Evolutionary conservation across 2,113 vertebrate genomes (phyloP).

Genomic region (Cranoglanis bouderius): DNA sequence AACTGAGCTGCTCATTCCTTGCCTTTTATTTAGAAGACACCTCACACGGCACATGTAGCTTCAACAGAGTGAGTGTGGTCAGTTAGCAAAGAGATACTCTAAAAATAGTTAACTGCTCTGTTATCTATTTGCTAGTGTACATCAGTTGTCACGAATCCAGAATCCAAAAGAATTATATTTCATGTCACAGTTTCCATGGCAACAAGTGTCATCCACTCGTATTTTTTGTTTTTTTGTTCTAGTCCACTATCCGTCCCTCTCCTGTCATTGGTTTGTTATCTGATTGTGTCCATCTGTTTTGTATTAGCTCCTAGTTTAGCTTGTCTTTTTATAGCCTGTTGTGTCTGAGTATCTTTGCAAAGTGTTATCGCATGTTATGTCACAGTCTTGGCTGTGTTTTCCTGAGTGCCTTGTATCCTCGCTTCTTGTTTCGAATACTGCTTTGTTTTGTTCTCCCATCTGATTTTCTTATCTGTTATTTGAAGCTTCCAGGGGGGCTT

Average conservation of each 20-base stretch:
- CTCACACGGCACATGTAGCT: no score
- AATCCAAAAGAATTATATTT: neutral
- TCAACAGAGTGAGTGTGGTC: neutral
- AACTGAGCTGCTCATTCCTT: neutral
- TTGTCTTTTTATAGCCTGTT: neutral
- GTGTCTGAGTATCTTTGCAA: neutral
- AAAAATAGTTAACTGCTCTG: neutral
- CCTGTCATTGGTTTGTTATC: neutral
- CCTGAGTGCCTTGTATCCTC: neutral
- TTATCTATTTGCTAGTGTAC: neutral
- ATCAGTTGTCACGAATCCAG: neutral
- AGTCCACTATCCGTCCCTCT: neutral
- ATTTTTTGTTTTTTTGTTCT: neutral
- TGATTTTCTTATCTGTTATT: neutral
- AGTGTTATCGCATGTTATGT: neutral
- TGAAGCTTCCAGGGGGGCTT: neutral
- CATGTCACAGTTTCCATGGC: neutral
- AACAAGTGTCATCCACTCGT: neutral
- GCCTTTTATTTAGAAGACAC: neutral
- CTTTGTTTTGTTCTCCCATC: neutral
- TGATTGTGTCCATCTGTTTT: neutral
- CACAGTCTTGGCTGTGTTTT: neutral
- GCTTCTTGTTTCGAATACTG: neutral
- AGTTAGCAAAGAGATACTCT: no score
- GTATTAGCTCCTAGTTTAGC: neutral